Evolutionary conservation across 2,113 vertebrate species (phyloP).

Genomic region (Stigmatopora argus): DNA sequence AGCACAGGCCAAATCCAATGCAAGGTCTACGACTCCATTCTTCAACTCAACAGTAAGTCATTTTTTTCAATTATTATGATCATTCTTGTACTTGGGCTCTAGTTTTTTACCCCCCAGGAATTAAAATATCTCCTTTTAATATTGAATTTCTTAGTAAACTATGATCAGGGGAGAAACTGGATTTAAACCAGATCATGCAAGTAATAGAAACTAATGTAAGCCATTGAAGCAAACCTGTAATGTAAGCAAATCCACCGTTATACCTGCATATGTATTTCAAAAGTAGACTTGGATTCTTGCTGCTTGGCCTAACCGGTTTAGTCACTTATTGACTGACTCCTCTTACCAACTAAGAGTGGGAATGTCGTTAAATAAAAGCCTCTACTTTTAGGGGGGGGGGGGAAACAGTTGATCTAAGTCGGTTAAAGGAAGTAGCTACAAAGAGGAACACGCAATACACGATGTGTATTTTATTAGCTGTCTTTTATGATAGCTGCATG

Average conservation of each 20-base stretch:
- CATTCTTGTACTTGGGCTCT: too few relatives aligned
- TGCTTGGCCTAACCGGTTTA: slow-evolving; percentile 31
- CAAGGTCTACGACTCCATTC: slow-evolving; percentile 82
- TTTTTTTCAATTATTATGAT: too few relatives aligned
- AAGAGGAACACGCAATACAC: background rate
- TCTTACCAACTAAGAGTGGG: background rate
- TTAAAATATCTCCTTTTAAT: background rate
- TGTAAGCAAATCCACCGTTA: background rate
- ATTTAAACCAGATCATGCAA: background rate
- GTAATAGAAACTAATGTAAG: background rate
- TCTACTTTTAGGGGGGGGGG: background rate
- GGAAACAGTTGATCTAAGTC: background rate
- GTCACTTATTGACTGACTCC: slow-evolving; percentile 44
- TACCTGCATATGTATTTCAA: background rate
- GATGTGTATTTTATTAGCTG: background rate
- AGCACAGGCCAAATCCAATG: slow-evolving; percentile 80
- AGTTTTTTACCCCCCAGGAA: background rate
- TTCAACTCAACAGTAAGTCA: slow-evolving; percentile 75
- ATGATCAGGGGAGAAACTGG: background rate
- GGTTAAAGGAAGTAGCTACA: background rate
- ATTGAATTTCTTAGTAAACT: background rate
- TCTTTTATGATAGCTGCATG: slow-evolving; percentile 16
- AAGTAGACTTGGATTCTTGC: background rate
- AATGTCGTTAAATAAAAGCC: background rate
- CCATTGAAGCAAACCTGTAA: slow-evolving; percentile 12